Base-by-base conservation (phyloP, 1,140 invertebrate species). In the Scylla paramamosain region DNA sequence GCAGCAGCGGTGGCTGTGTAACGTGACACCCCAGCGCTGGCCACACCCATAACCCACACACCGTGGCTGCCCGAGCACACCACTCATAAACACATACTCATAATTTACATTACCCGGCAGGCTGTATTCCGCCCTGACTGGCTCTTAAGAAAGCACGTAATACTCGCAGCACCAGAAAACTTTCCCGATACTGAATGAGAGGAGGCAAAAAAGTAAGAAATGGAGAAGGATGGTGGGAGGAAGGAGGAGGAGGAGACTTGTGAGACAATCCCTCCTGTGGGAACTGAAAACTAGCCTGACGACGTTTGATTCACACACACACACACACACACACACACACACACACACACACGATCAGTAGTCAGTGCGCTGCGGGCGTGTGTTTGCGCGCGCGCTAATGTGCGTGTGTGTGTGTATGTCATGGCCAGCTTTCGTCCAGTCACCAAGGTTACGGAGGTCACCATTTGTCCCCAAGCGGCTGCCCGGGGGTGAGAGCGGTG, bases 371-470 rank as follows among this genome's bases (percentile, higher is more conserved):
- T 0, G 31, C 29, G 1, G 83, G 16, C 83, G 83, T 39, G 83
- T 84, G 31, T 32, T 77, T 25, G 14, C 12, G 28, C n/a, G 31
- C 7, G 31, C 39, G 84, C 32, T 0, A 4, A 7, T 87, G 84
- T 87, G 84, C 4, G 84, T 87, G 84, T 84, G 83, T 28, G 84
- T 87, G 84, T 39, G 31, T 87, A 59, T 91, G 94, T 82, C 32
- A 94, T 95, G 94, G 93, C 87, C 39, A 90, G 52, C 90, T 20
- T n/a, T 46, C 87, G 52, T 45, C 25, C n/a, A 31, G 14, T 95
- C 28, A 92, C 94, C n/a, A 95, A 95, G 39, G 91, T 95, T 0
- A 95, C 94, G 0, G 94, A 95, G 45, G 94, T 95, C 48, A 95
- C 94, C 46, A 95, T 95, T 83, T 92, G 83, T 87, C 94, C 94